These are phyloP conservation scores for Thamnophis elegans DNA, from an alignment of 2,797 vertebrate species.

Conservation along the genomic window DNA sequence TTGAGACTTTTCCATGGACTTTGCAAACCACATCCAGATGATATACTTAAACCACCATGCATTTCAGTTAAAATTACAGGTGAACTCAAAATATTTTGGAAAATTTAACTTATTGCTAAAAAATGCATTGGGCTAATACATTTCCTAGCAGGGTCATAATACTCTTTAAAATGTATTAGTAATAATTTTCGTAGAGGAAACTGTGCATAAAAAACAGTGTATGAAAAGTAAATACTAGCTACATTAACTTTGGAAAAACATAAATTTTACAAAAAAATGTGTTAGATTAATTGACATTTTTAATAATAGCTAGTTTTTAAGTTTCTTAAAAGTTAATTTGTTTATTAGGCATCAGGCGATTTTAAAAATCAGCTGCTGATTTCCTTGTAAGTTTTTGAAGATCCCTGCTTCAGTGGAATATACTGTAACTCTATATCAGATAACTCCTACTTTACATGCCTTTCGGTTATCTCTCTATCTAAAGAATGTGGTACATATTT, in stretches of 20 bases:
- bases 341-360: not conserved
- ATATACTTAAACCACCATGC: conserved; percentile 53
- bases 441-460: not conserved
- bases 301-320: not conserved
- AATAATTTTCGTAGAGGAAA: not conserved
- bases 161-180: not conserved
- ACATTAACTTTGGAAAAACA: not conserved
- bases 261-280: not conserved
- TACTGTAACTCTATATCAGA: not conserved
- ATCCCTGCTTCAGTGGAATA: not conserved
- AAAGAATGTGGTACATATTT: not conserved
- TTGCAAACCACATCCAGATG: conserved; percentile 65
- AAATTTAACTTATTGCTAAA: not conserved
- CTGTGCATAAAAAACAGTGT: not conserved
- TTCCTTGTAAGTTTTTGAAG: not conserved
- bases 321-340: not conserved
- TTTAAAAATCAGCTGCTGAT: not conserved
- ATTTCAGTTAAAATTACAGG: conserved; percentile 34
- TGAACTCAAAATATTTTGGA: conserved; percentile 28
- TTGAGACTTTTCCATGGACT: conserved; percentile 79
- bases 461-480: not conserved
- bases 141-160: not conserved
- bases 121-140: not conserved
- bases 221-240: not conserved
- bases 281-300: not conserved